Evolutionary conservation across 2,113 vertebrate genomes (phyloP).

Genomic region (Turnix velox): DNA sequence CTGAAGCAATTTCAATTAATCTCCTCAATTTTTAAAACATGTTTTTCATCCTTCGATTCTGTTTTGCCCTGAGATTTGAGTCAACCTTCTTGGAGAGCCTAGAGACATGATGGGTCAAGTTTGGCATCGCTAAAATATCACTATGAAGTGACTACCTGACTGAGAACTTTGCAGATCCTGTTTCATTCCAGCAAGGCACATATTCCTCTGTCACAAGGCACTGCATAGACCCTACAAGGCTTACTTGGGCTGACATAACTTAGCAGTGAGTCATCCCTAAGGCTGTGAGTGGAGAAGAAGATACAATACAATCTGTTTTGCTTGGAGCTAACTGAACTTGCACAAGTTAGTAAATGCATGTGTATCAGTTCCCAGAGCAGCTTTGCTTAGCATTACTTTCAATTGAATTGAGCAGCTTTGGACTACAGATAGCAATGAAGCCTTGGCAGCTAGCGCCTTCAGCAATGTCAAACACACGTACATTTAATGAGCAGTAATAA

Average conservation of each 20-base stretch:
- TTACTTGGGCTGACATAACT: fast-evolving
- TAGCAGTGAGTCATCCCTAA: fast-evolving
- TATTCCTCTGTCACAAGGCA: not conserved
- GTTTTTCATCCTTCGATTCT: not conserved
- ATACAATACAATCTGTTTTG: not conserved
- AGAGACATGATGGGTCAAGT: not conserved
- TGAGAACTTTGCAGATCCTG: not conserved
- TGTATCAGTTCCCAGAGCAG: not conserved
- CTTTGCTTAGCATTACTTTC: not conserved
- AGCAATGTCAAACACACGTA: not conserved
- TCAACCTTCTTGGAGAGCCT: not conserved
- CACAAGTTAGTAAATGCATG: not conserved
- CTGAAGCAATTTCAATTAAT: not conserved
- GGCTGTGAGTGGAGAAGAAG: not conserved
- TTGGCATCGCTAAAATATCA: not conserved
- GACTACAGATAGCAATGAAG: not conserved
- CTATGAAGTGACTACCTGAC: not conserved
- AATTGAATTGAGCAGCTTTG: not conserved
- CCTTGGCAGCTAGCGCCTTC: not conserved
- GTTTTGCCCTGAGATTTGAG: not conserved
- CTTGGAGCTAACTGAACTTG: not conserved
- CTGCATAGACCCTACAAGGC: not conserved
- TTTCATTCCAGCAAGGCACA: not conserved
- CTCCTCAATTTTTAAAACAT: not conserved
- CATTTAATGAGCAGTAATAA: slow-evolving; percentile 19